These are phyloP conservation scores for Phalera bucephala DNA, from an alignment of 2,888 invertebrate genomes.

Conservation along the genomic window DNA sequence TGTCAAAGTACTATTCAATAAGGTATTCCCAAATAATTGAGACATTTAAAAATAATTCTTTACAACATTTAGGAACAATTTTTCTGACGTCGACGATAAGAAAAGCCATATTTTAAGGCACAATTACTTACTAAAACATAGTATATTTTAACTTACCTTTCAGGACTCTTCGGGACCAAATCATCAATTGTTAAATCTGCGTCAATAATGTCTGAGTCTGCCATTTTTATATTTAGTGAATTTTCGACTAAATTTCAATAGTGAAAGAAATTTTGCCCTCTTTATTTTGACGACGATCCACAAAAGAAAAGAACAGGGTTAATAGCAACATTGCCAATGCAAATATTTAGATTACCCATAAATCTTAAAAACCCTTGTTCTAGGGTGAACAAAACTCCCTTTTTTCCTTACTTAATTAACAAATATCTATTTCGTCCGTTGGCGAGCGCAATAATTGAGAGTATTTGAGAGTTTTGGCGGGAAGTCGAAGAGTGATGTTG, in stretches of 20 bases:
- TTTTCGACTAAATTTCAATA: constrained; percentile 35
- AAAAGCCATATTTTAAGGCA: neutral
- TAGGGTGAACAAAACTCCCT: too few species aligned
- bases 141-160: constrained; percentile 55
- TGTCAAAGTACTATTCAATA: constrained; percentile 45
- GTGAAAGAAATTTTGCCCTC: constrained; percentile 44
- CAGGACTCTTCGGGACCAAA: constrained; percentile 77
- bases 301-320: constrained; percentile 45
- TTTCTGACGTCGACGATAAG: neutral
- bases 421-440: too few species aligned
- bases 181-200: constrained; percentile 75
- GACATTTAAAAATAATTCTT: neutral
- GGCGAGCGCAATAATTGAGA: too few species aligned
- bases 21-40: constrained; percentile 1
- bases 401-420: too few species aligned
- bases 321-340: too few species aligned
- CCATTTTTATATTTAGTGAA: constrained; percentile 53
- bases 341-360: too few species aligned
- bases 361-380: too few species aligned
- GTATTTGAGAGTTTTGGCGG: too few species aligned
- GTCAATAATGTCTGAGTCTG: constrained; percentile 71
- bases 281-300: constrained; percentile 65
- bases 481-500: too few species aligned
- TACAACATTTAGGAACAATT: neutral
- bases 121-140: neutral